phyloP scores from a whole-genome alignment of 2,797 vertebrate species.

The Parotocinclus haroldoi region DNA sequence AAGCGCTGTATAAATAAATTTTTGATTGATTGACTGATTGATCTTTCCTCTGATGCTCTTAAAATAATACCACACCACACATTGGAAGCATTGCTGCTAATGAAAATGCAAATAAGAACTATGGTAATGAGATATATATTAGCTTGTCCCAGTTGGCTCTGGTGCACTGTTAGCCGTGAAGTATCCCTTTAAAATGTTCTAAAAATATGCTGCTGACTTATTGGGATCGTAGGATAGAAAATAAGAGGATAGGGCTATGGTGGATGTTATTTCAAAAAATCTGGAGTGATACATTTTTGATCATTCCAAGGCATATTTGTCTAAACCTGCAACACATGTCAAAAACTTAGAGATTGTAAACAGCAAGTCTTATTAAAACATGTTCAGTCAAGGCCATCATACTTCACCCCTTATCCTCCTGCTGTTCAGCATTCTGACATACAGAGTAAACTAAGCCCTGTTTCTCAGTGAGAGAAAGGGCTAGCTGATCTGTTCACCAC shows the following conservation, averaged over 20 bases:
- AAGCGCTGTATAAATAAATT: no score
- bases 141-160: not conserved
- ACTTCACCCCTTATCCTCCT: not conserved
- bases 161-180: not conserved
- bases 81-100: no score
- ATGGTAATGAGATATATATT: no score
- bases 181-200: not conserved
- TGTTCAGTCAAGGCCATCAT: not conserved
- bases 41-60: no score
- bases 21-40: no score
- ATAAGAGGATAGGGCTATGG: not conserved
- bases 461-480: not conserved
- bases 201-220: not conserved
- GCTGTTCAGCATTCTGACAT: conserved; percentile 1
- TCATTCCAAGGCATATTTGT: not conserved
- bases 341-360: no score
- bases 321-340: no score
- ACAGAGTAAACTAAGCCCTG: not conserved
- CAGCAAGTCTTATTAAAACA: no score
- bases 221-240: conserved; percentile 3
- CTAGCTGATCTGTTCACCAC: not conserved
- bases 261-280: conserved; percentile 9
- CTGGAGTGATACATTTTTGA: conserved; percentile 9
- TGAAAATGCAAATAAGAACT: no score
- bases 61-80: no score